Base-by-base conservation (phyloP, 2,797 vertebrate species). In the Atherinosoma microstoma region DNA sequence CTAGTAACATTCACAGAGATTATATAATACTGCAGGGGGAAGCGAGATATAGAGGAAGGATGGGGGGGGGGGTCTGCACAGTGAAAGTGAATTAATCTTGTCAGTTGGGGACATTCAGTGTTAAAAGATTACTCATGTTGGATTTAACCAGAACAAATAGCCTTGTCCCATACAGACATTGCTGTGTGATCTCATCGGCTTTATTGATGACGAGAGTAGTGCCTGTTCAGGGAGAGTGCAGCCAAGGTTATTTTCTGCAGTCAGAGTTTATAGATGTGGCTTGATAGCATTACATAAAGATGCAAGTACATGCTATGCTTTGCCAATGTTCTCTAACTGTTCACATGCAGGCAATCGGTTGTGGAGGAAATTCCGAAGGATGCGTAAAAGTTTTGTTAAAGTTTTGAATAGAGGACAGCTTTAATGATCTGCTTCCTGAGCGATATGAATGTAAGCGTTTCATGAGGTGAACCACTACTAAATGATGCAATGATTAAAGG, bases 21-120 rank as follows among this genome's bases (percentile, higher is more conserved):
- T 90, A 87, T 57, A 24, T 85, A 90, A 89, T 73, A 47, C 63
- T 13, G 9, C 58, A 34, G 75, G 56, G 75, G 61, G 67, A 22
- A 74, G 70, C 62, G 56, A 64, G 61, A n/a, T 15, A 64, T 36
- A 61, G 47, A 57, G 58, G 36, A 53, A 30, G 10, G 53, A 57
- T 56, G 45, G 9, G 24, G 58, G 49, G 53, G 56, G 36, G 67
- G 51, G 42, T 38, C 60, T 40, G 49, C 35, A 20, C 75, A 57
- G 71, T 68, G 61, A 76, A 68, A 82, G 75, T 61, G 66, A 82
- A 84, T 80, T 77, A 57, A 84, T 84, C 57, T 70, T 6, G 68
- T 80, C 84, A 82, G 72, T 78, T n/a, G 13, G 70, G 66, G 35
- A 74, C 70, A 51, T 38, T 71, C 22, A 47, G 57, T 34, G 74